Evolutionary conservation across 2,797 vertebrate species (phyloP).

Genomic region (Lepidocolaptes lacrymiger): DNA sequence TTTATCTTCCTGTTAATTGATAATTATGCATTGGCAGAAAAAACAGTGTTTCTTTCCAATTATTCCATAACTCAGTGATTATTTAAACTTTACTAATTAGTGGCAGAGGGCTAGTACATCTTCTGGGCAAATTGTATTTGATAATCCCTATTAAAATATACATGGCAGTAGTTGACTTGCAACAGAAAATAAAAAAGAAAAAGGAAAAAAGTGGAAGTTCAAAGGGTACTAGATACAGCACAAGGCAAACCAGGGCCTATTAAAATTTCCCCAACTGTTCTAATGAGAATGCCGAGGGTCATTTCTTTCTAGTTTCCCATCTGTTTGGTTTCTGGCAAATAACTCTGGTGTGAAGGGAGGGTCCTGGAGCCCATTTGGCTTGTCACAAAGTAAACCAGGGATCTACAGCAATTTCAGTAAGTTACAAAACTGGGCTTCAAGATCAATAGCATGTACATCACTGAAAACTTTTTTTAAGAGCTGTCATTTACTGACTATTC

Average conservation of each 20-base stretch:
- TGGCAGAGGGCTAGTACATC: constrained; percentile 69
- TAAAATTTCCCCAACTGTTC: constrained; percentile 79
- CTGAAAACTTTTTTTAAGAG: constrained; percentile 25
- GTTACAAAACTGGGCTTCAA: constrained; percentile 34
- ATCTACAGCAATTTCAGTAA: constrained; percentile 63
- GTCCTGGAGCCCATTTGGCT: constrained; percentile 73
- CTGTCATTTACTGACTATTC: background rate
- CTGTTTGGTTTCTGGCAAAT: constrained; percentile 80
- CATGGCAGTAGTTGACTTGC: constrained; percentile 77
- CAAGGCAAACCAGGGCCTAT: constrained; percentile 74
- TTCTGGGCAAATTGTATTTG: constrained; percentile 79
- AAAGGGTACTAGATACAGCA: constrained; percentile 78
- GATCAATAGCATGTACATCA: background rate
- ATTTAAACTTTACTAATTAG: constrained; percentile 83
- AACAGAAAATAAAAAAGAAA: background rate
- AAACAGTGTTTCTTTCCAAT: constrained; percentile 77
- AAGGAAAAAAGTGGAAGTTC: constrained; percentile 65
- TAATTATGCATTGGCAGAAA: constrained; percentile 81
- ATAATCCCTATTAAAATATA: constrained; percentile 83
- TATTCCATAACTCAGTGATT: constrained; percentile 77
- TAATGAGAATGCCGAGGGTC: constrained; percentile 82
- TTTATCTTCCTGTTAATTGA: constrained; percentile 81
- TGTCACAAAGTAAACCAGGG: constrained; percentile 65
- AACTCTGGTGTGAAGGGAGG: constrained; percentile 69
- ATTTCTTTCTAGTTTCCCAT: constrained; percentile 80